Evolutionary conservation across 2,888 invertebrate species (phyloP).

Genomic region (Branchipolynoe longqiensis): DNA sequence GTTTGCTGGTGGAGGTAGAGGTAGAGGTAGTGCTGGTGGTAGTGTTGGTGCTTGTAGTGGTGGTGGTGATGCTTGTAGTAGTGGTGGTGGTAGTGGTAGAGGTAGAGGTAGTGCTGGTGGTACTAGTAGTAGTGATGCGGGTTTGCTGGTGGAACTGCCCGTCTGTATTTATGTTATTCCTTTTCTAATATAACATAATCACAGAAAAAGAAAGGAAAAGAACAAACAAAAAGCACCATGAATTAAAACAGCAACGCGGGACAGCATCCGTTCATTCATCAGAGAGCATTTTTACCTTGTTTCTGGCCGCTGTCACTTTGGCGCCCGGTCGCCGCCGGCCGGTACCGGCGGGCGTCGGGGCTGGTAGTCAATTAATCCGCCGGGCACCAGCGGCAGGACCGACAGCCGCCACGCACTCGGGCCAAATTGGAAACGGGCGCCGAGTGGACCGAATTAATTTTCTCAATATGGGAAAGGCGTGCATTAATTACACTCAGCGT

Average conservation of each 20-base stretch:
- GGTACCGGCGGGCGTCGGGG: slow-evolving; percentile 38
- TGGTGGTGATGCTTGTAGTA: no score
- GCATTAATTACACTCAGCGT: slow-evolving; percentile 48
- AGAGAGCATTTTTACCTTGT: background rate
- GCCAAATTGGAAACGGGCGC: slow-evolving; percentile 32
- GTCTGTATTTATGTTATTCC: background rate
- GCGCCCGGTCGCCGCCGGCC: background rate
- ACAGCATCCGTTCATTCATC: background rate
- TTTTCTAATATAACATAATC: background rate
- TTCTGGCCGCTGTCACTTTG: slow-evolving; percentile 20
- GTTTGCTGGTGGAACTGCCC: no score
- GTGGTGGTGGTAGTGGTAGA: no score
- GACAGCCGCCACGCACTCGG: slow-evolving; percentile 32
- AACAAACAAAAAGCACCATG: background rate
- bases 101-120: no score
- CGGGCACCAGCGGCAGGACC: slow-evolving; percentile 16
- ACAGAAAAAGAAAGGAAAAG: no score
- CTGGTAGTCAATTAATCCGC: slow-evolving; percentile 47
- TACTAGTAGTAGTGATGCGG: no score
- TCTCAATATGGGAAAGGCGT: slow-evolving; percentile 48
- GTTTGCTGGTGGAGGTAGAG: no score
- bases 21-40: no score
- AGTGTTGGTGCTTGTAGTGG: no score
- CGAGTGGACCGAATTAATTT: slow-evolving; percentile 53
- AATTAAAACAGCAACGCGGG: background rate